Evolutionary conservation across 2,888 invertebrate species (phyloP).

Genomic region (Agriopis leucophaearia): DNA sequence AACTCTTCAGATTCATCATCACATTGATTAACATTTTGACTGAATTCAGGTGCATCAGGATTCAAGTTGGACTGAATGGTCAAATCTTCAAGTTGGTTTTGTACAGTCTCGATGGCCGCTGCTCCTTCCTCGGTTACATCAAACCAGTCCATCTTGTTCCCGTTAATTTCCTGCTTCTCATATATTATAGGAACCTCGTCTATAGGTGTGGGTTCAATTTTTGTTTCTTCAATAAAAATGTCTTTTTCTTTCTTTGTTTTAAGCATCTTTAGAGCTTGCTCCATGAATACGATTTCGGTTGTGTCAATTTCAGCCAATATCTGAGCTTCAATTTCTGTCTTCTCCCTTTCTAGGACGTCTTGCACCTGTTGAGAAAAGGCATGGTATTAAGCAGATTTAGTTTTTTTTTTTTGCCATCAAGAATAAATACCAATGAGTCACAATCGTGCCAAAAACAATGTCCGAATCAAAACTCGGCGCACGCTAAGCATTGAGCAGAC

Average conservation of each 20-base stretch:
- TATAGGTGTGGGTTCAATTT: conserved; percentile 48
- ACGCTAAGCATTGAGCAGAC: no score
- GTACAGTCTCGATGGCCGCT: conserved; percentile 64
- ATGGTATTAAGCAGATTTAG: background rate
- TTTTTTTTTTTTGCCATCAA: no score
- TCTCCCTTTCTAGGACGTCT: conserved; percentile 91
- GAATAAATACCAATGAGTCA: no score
- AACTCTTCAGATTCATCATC: conserved; percentile 65
- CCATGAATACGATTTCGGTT: conserved; percentile 94
- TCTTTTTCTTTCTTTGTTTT: conserved; percentile 78
- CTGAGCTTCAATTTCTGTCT: conserved; percentile 88
- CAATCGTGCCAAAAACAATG: no score
- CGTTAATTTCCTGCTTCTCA: conserved; percentile 67
- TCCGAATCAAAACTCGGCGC: no score
- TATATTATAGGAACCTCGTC: conserved; percentile 61
- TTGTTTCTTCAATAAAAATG: conserved; percentile 57
- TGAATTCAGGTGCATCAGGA: conserved; percentile 72
- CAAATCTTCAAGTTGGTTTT: conserved; percentile 63
- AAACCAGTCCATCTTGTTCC: conserved; percentile 78
- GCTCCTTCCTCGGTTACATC: conserved; percentile 75
- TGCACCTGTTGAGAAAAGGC: conserved; percentile 80
- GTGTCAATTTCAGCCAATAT: conserved; percentile 89
- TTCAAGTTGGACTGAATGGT: conserved; percentile 68
- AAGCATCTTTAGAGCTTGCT: conserved; percentile 92
- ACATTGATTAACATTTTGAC: conserved; percentile 49